phyloP scores from a whole-genome alignment of 35 echinoderm and acorn worm species.

The Heliocidaris erythrogramma region DNA sequence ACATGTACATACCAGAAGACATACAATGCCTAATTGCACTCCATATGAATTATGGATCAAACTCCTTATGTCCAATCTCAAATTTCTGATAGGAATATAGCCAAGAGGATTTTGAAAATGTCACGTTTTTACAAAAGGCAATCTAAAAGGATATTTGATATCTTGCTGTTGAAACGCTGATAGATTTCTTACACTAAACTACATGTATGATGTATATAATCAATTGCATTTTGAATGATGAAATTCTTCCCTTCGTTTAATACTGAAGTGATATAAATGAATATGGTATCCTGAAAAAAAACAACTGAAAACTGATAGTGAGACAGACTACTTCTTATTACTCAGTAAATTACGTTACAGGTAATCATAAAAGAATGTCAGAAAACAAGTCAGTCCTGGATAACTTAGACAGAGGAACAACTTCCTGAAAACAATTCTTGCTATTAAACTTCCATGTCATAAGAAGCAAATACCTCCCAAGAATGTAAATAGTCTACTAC shows the following conservation, averaged over 20 bases:
- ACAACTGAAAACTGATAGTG: background rate
- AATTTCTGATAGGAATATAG: background rate
- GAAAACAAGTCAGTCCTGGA: background rate
- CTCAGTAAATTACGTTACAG: background rate
- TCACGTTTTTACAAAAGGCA: background rate
- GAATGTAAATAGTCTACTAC: background rate
- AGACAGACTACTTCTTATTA: background rate
- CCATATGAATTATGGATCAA: background rate
- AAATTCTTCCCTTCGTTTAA: background rate
- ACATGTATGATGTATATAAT: background rate
- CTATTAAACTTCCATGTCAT: background rate
- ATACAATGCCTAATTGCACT: background rate
- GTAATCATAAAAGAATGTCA: background rate
- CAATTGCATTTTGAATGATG: background rate
- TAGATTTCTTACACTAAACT: background rate
- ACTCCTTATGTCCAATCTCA: background rate
- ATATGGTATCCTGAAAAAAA: background rate
- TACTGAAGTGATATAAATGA: background rate
- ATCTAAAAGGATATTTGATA: background rate
- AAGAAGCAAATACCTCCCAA: background rate
- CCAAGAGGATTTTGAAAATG: background rate
- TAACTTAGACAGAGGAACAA: background rate
- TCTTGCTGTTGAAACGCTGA: background rate
- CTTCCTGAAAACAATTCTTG: background rate
- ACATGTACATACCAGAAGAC: background rate